Evolutionary conservation across 2,888 invertebrate genomes (phyloP).

Genomic region (Eledone cirrhosa): DNA sequence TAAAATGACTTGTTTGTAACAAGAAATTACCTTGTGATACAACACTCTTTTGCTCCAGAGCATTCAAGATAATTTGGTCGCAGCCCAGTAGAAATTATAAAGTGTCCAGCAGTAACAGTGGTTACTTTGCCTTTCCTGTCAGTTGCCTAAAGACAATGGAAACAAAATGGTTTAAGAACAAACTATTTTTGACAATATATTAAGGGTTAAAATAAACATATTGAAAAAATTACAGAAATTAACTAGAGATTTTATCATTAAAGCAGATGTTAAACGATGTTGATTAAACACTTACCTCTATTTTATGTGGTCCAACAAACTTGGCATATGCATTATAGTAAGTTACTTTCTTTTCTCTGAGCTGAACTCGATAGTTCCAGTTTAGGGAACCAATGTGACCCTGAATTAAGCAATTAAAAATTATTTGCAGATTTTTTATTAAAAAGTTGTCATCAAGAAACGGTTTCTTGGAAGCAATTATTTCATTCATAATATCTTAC

Average conservation of each 20-base stretch:
- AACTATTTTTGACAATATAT: no score
- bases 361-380: constrained; percentile 91
- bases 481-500: not conserved
- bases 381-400: constrained; percentile 94
- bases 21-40: constrained; percentile 74
- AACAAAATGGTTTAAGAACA: no score
- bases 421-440: not conserved
- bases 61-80: constrained; percentile 88
- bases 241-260: no score
- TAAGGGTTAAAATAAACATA: no score
- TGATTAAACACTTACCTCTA: constrained; percentile 69
- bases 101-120: constrained; percentile 77
- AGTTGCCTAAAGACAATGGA: not conserved
- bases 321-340: constrained; percentile 85
- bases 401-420: constrained; percentile 68
- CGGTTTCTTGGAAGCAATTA: not conserved
- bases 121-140: constrained; percentile 74
- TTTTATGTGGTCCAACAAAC: constrained; percentile 81
- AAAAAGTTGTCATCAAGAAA: not conserved
- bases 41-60: constrained; percentile 85
- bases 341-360: constrained; percentile 88
- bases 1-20: no score
- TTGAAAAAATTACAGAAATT: no score
- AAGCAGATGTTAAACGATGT: no score
- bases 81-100: constrained; percentile 92